Conservation (phyloP, 2,113 vertebrate species). For the Phalacrocorax aristotelis region DNA sequence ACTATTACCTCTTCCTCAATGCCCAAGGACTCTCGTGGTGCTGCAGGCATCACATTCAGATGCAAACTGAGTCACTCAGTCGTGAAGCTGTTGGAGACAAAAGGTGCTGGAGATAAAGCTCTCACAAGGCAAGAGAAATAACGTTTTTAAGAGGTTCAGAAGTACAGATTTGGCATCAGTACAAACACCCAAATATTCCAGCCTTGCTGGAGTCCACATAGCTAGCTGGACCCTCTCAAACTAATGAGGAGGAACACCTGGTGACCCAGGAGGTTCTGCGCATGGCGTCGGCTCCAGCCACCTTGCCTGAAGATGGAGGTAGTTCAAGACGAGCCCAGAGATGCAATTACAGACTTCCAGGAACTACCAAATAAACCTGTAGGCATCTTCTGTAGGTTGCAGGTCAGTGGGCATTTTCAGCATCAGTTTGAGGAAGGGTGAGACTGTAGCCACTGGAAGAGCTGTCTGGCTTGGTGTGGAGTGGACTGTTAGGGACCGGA, state of each 20-base stretch:
- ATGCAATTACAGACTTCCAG: not conserved
- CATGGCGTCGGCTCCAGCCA: not conserved
- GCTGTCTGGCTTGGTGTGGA: not conserved
- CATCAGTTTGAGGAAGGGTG: not conserved
- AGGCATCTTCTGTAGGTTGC: not conserved
- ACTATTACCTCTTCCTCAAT: not conserved
- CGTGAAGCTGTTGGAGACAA: not conserved
- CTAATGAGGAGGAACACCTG: not conserved
- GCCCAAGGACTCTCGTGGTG: fast-evolving
- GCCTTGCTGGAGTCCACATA: not conserved
- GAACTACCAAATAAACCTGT: not conserved
- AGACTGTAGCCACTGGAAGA: not conserved
- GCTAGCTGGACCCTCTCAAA: not conserved
- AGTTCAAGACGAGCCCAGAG: not conserved
- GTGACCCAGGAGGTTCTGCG: not conserved
- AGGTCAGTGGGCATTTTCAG: not conserved
- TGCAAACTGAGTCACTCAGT: not conserved
- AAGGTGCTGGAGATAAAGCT: not conserved
- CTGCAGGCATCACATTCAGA: not conserved
- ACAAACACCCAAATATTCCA: not conserved
- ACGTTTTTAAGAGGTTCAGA: not conserved
- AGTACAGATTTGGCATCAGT: not conserved
- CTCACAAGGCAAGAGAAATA: not conserved
- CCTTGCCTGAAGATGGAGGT: not conserved
- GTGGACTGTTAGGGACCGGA: not conserved